Evolutionary conservation across 2,113 vertebrate species (phyloP).

Genomic region (Lamprotornis superbus): DNA sequence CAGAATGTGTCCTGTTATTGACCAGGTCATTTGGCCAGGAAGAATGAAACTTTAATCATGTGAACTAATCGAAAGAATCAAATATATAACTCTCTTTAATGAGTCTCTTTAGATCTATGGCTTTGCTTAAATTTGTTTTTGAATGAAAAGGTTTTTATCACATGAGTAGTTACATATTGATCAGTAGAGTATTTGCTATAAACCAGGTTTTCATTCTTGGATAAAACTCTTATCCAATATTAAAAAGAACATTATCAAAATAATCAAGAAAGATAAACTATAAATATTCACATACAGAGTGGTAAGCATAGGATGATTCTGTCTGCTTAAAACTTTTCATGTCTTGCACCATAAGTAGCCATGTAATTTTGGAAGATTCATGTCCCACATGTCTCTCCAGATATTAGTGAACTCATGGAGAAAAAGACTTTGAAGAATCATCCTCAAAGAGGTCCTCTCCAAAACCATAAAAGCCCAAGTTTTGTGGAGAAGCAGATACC

Average conservation of each 20-base stretch:
- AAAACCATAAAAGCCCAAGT: not conserved
- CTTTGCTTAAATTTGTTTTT: not conserved
- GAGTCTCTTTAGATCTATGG: not conserved
- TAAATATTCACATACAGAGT: not conserved
- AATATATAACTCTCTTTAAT: not conserved
- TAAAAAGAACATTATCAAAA: not conserved
- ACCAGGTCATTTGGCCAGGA: not conserved
- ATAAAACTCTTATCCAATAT: not conserved
- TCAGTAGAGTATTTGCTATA: not conserved
- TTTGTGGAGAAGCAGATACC: not conserved
- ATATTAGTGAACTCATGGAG: not conserved
- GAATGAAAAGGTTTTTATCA: not conserved
- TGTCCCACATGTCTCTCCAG: not conserved
- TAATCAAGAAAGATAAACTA: not conserved
- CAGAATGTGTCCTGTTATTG: not conserved
- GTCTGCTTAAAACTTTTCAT: not conserved
- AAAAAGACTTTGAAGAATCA: not conserved
- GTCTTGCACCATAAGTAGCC: not conserved
- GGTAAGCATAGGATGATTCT: not conserved
- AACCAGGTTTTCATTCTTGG: not conserved
- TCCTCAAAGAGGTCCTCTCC: not conserved
- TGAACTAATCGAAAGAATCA: not conserved
- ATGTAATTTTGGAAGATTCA: not conserved
- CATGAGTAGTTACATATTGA: not conserved
- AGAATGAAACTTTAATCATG: not conserved